Conservation (phyloP, 2,113 vertebrate genomes). For the Protobothrops flavoviridis region DNA sequence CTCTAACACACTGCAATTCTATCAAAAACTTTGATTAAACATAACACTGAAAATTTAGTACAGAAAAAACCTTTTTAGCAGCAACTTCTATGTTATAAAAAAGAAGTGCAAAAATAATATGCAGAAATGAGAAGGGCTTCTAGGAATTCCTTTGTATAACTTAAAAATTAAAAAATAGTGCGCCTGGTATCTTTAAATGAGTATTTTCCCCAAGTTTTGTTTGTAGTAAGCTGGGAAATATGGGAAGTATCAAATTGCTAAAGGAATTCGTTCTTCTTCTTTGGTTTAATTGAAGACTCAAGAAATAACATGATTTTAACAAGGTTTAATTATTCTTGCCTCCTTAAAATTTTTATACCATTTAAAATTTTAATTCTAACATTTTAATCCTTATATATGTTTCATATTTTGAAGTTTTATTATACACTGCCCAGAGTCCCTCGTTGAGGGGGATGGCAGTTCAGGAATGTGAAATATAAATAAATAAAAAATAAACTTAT, state of each 20-base stretch:
- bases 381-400: neutral
- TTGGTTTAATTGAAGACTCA: neutral
- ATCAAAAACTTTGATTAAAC: neutral
- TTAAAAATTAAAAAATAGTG: neutral
- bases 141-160: constrained; percentile 4
- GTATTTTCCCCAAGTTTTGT: neutral
- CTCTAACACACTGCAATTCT: neutral
- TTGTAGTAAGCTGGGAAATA: neutral
- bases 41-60: neutral
- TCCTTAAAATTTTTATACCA: neutral
- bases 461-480: neutral
- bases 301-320: neutral
- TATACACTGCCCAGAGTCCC: neutral
- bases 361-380: neutral
- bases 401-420: neutral
- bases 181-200: neutral
- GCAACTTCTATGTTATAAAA: neutral
- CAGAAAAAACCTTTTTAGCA: neutral
- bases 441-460: neutral
- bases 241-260: neutral
- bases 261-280: neutral
- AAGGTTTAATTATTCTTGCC: neutral
- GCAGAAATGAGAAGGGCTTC: neutral
- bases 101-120: neutral
- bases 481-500: neutral